phyloP scores from a whole-genome alignment of 2,113 vertebrate genomes.

The Cavia aperea region DNA sequence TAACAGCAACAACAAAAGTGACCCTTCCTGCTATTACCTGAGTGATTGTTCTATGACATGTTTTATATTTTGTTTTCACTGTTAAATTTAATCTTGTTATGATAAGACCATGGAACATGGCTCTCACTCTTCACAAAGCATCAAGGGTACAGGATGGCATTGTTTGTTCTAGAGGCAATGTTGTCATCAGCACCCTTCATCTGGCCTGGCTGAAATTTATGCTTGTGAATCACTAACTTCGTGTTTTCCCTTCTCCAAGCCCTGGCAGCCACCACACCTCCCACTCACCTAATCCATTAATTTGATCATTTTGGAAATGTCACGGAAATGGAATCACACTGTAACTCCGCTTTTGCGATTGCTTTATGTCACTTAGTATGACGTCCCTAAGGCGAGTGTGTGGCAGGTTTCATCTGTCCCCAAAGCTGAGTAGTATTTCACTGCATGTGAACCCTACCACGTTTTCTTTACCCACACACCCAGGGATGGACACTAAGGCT shows the following conservation, averaged over 20 bases:
- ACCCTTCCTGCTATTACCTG: neutral
- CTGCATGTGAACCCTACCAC: accelerated
- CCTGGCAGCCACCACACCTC: neutral
- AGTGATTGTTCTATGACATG: neutral
- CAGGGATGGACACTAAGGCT: too few relatives aligned
- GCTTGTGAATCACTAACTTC: neutral
- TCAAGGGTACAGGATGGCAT: neutral
- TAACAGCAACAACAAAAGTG: neutral
- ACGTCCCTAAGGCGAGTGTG: accelerated
- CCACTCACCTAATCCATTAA: too few relatives aligned
- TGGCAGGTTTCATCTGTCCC: neutral
- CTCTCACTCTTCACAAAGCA: neutral
- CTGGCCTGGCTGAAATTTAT: neutral
- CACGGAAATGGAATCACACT: neutral
- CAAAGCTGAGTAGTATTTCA: neutral
- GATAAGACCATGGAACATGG: neutral
- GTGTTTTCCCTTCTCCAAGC: accelerated
- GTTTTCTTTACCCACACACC: too few relatives aligned
- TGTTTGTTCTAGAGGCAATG: accelerated
- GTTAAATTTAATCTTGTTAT: neutral
- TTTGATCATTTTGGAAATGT: neutral
- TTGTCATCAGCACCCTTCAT: neutral
- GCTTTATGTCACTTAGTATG: neutral
- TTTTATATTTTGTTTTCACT: neutral
- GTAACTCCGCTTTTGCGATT: neutral